Percentiles rank a stretch among this genome's conserved stretches.
Evolutionary conservation across 2,113 vertebrate species (phyloP).

Genomic region (Tapirus terrestris): DNA sequence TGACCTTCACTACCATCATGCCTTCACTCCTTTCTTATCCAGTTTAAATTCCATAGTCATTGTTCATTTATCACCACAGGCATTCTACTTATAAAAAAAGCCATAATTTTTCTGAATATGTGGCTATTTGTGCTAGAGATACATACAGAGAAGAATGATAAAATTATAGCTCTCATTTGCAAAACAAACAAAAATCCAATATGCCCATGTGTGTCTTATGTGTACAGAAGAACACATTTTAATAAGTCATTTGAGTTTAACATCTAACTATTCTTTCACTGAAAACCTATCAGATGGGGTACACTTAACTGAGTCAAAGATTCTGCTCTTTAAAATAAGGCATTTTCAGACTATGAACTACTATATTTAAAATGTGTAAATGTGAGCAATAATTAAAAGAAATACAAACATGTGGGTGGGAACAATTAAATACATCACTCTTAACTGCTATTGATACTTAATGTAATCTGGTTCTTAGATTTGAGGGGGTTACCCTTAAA

Average conservation of each 20-base stretch:
- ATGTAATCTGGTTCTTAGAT: background rate
- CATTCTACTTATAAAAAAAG: background rate
- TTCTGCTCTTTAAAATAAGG: background rate
- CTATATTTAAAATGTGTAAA: background rate
- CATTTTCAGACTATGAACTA: background rate
- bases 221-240: background rate
- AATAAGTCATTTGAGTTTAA: background rate
- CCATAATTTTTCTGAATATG: background rate
- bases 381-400: conserved; percentile 36
- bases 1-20: background rate
- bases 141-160: background rate
- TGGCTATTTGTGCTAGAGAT: background rate
- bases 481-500: background rate
- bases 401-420: background rate
- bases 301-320: background rate
- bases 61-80: background rate
- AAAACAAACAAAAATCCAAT: conserved; percentile 12
- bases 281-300: background rate
- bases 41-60: background rate
- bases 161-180: conserved; percentile 5
- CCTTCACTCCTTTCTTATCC: background rate
- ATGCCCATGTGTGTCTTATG: background rate
- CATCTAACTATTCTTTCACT: background rate
- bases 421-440: background rate
- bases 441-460: background rate